Evolutionary conservation across 2,113 vertebrate species (phyloP).

Genomic region (Rhinoderma darwinii): DNA sequence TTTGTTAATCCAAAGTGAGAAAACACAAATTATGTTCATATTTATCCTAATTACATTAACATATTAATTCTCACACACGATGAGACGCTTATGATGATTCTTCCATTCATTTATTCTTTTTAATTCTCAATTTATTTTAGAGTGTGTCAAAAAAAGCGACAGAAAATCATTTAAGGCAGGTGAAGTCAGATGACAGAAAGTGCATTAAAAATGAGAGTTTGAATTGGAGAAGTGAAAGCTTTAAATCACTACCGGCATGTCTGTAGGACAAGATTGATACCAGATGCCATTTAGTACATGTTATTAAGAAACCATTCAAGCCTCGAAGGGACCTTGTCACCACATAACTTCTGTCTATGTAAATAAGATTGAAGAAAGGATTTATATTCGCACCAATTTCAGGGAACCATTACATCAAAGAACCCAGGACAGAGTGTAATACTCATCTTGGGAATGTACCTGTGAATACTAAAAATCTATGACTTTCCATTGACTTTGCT

Average conservation of each 20-base stretch:
- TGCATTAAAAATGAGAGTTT: conserved; percentile 80
- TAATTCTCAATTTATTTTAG: conserved; percentile 74
- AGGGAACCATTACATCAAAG: conserved; percentile 67
- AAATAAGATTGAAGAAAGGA: conserved; percentile 76
- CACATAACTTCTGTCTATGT: conserved; percentile 78
- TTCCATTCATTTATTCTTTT: conserved; percentile 70
- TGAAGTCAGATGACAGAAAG: conserved; percentile 78
- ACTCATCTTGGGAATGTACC: conserved; percentile 66
- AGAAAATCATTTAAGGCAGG: conserved; percentile 78
- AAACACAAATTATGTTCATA: conserved; percentile 19
- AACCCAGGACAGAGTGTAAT: conserved; percentile 67
- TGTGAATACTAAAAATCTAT: conserved; percentile 66
- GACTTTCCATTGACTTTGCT: conserved; percentile 73
- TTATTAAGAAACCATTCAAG: conserved; percentile 79
- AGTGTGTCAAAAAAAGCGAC: conserved; percentile 75
- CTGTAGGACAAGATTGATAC: conserved; percentile 77
- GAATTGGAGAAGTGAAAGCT: conserved; percentile 77
- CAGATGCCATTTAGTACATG: conserved; percentile 78
- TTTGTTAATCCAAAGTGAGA: background rate
- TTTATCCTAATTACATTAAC: conserved; percentile 36
- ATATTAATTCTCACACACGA: conserved; percentile 35
- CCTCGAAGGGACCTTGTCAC: conserved; percentile 80
- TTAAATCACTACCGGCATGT: conserved; percentile 77
- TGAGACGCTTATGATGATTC: conserved; percentile 57
- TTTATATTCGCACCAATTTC: conserved; percentile 69